Percentiles rank a stretch among this genome's conserved stretches.
phyloP scores from a whole-genome alignment of 2,888 invertebrate genomes.

The Mythimna ferrago region DNA sequence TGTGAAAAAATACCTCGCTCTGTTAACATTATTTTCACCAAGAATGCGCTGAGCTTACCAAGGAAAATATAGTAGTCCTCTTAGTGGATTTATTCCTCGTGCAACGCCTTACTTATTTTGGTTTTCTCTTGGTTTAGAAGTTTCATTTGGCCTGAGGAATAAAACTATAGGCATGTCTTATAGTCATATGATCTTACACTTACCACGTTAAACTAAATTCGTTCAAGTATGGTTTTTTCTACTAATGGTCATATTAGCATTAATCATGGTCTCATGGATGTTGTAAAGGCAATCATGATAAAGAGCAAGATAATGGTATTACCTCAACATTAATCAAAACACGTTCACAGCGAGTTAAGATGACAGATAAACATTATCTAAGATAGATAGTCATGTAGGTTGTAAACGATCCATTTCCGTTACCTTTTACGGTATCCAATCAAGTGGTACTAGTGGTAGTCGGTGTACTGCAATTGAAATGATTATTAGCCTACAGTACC shows the following conservation, averaged over 20 bases:
- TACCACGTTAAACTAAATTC: background rate
- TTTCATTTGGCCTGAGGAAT: background rate
- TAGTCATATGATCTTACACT: background rate
- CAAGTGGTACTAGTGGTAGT: background rate
- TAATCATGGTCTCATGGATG: background rate
- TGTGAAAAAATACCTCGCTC: background rate
- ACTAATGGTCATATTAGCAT: background rate
- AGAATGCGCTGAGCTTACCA: background rate
- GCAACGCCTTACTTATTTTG: too few species aligned
- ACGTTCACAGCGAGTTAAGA: slow-evolving; percentile 2
- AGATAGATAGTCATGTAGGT: background rate
- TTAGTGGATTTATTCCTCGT: too few species aligned
- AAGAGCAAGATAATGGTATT: background rate
- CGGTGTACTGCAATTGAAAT: background rate
- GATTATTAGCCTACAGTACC: background rate
- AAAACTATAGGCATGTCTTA: background rate
- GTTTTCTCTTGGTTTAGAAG: background rate
- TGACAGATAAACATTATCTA: background rate
- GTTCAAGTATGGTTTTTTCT: background rate
- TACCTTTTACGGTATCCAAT: background rate
- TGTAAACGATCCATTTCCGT: slow-evolving; percentile 12
- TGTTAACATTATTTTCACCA: background rate
- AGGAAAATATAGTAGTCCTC: background rate
- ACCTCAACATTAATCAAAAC: slow-evolving; percentile 2
- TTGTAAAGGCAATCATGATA: background rate